Percentiles rank a stretch among this genome's conserved stretches.
Conservation (phyloP, 2,113 vertebrate genomes). For the Geothlypis trichas region DNA sequence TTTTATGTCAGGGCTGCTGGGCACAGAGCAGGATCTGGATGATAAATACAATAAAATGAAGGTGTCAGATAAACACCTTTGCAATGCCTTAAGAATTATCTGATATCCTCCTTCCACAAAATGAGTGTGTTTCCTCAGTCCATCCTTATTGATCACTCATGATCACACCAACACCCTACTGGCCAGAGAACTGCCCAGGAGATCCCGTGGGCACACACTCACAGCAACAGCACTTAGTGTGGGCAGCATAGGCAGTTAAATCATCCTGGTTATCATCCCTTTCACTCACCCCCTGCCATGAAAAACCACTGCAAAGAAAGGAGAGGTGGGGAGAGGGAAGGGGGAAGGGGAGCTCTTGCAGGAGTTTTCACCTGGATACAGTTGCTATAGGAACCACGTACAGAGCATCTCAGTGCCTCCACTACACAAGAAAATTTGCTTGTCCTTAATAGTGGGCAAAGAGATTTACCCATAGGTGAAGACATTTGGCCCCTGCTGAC, state of each 20-base stretch:
- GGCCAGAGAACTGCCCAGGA: accelerated
- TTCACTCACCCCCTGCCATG: not conserved
- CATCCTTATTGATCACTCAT: accelerated
- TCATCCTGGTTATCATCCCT: not conserved
- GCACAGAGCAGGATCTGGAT: not conserved
- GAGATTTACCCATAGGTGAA: not conserved
- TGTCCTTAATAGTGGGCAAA: not conserved
- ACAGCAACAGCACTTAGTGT: not conserved
- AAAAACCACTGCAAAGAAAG: constrained; percentile 22
- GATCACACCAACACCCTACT: not conserved
- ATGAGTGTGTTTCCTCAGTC: not conserved
- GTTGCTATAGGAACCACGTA: constrained; percentile 74
- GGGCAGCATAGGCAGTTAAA: constrained; percentile 7
- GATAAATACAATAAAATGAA: not conserved
- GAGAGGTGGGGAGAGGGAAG: not conserved
- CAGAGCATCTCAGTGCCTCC: not conserved
- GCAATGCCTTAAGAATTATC: not conserved
- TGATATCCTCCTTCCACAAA: not conserved
- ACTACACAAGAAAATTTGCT: constrained; percentile 8
- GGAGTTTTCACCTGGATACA: constrained; percentile 67
- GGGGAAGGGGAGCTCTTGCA: constrained; percentile 19
- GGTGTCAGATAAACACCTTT: not conserved
- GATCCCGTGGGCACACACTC: accelerated
- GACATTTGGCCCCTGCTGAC: not conserved
- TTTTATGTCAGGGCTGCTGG: not conserved